Conservation (phyloP, 2,113 vertebrate genomes). For the Myrmecophaga tridactyla region DNA sequence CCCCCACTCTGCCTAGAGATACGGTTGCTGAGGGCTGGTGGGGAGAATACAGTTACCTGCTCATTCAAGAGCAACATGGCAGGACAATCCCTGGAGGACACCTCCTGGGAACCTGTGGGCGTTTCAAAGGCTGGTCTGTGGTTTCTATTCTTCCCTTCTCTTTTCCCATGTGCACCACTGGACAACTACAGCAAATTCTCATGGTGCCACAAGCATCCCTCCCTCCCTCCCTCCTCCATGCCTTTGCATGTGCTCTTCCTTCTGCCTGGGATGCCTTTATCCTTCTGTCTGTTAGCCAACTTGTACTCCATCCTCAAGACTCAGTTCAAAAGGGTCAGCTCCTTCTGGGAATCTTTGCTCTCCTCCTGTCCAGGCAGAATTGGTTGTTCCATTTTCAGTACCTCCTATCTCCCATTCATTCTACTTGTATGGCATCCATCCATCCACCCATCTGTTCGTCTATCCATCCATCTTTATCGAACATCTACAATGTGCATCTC, state of each 20-base stretch:
- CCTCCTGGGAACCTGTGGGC: not conserved
- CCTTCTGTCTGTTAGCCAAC: not conserved
- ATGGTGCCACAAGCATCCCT: fast-evolving
- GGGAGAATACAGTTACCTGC: not conserved
- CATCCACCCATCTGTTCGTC: not conserved
- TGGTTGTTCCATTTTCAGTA: not conserved
- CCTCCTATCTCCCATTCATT: not conserved
- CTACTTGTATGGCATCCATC: not conserved
- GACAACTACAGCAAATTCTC: not conserved
- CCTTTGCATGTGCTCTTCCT: not conserved
- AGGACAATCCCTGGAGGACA: not conserved
- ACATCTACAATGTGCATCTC: not conserved
- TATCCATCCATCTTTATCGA: not conserved
- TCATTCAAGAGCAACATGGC: not conserved
- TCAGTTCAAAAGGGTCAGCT: not conserved
- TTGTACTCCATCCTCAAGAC: not conserved
- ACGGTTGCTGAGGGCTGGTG: not conserved
- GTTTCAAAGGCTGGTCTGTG: not conserved
- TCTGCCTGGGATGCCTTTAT: not conserved
- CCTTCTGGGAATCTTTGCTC: not conserved
- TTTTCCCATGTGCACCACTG: not conserved
- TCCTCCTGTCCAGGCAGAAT: not conserved
- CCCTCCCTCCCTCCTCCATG: fast-evolving
- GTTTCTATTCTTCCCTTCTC: fast-evolving
- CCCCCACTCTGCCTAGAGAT: too few relatives aligned